phyloP scores from a whole-genome alignment of 2,888 invertebrate species.

The Apodemia hepburni region DNA sequence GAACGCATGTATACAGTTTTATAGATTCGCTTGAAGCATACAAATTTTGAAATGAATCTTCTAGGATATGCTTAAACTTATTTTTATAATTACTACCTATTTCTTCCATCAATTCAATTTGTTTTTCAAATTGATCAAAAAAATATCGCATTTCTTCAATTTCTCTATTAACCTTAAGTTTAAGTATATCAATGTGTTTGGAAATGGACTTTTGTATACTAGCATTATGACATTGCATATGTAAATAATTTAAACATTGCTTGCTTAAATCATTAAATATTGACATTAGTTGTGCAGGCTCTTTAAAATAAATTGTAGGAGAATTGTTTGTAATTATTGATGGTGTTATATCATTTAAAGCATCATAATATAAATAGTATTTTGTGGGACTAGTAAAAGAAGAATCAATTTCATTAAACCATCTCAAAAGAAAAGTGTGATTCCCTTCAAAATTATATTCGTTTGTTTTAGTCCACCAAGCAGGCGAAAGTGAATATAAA shows the following conservation, averaged over 20 bases:
- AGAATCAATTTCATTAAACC: constrained; percentile 16
- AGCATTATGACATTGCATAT: constrained; percentile 33
- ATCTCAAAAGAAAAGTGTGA: constrained; percentile 14
- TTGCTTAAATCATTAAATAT: constrained; percentile 34
- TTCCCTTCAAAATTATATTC: constrained; percentile 24
- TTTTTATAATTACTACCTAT: constrained; percentile 34
- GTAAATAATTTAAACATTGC: constrained; percentile 42
- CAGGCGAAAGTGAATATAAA: constrained; percentile 36
- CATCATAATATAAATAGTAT: constrained; percentile 13
- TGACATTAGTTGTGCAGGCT: constrained; percentile 35
- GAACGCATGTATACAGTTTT: constrained; percentile 42
- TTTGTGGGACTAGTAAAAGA: constrained; percentile 15
- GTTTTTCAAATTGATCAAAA: constrained; percentile 28
- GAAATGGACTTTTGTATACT: constrained; percentile 24
- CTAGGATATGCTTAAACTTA: constrained; percentile 37
- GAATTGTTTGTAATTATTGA: not conserved
- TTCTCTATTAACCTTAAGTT: constrained; percentile 25
- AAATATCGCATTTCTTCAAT: constrained; percentile 30
- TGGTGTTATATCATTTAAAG: not conserved
- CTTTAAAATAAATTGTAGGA: constrained; percentile 35
- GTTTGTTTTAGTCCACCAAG: constrained; percentile 33
- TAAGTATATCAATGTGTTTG: not conserved
- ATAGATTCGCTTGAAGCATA: constrained; percentile 37
- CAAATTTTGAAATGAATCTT: constrained; percentile 36
- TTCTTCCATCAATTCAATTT: constrained; percentile 35